Evolutionary conservation across 1,140 invertebrate genomes (phyloP).

Genomic region (Philotrypesis tridentata): DNA sequence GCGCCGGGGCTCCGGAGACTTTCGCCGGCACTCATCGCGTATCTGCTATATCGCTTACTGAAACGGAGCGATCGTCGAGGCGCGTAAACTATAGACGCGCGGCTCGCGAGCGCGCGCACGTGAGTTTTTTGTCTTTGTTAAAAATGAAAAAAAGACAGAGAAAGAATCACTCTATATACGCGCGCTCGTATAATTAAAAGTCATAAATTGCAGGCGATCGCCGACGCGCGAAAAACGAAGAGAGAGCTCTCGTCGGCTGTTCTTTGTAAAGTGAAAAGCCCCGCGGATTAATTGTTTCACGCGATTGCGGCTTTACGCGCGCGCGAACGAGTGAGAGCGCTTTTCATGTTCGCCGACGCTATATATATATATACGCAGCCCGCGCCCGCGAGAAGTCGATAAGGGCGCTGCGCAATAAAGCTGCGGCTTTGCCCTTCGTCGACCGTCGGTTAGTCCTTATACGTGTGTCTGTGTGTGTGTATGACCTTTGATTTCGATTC

Average conservation of each 20-base stretch:
- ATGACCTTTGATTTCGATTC: neutral
- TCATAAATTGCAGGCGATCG: constrained; percentile 1
- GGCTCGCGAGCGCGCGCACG: neutral
- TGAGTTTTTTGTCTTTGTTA: neutral
- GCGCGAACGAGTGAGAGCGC: neutral
- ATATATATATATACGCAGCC: too few relatives aligned
- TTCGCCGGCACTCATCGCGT: too few relatives aligned
- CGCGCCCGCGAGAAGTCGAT: too few relatives aligned
- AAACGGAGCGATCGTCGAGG: constrained; percentile 34
- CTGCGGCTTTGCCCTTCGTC: too few relatives aligned
- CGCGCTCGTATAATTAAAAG: constrained; percentile 31
- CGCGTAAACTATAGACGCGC: too few relatives aligned
- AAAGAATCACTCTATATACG: neutral
- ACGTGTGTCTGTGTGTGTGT: too few relatives aligned
- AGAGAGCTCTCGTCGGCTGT: neutral
- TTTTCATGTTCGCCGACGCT: neutral
- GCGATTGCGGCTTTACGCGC: neutral
- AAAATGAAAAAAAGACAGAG: constrained; percentile 1
- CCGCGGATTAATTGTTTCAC: constrained; percentile 35
- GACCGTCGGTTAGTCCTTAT: neutral
- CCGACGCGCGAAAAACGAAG: neutral
- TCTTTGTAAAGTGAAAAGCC: constrained; percentile 1
- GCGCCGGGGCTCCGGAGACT: constrained; percentile 5
- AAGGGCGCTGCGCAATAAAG: neutral
- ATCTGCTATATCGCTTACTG: neutral